Evolutionary conservation across 2,113 vertebrate species (phyloP), one percentile per base, ranked within the genome.

Genomic region (Sceloporus undulatus): DNA sequence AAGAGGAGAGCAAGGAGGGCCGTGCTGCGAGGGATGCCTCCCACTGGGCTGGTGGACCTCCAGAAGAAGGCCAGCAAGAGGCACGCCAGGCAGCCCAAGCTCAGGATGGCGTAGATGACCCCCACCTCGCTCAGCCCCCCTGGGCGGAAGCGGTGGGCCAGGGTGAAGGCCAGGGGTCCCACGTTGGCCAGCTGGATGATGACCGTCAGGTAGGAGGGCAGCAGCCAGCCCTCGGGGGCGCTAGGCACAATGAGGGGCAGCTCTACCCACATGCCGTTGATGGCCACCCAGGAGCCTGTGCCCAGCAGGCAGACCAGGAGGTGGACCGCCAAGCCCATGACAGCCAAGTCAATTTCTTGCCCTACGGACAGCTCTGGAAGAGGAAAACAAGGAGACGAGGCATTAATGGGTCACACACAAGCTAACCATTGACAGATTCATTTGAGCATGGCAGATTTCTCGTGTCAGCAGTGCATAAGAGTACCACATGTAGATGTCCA

Each of bases 201-300:
- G 34, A 98, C 85, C 0, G 97, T 97, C 9, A 98, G 96, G 96
- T 97, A 97, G 0, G 98, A 97, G 3, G 98, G 98, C 89, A 98
- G 96, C 92, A 96, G 95, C 98, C 98, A 98, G 68, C 97, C 97
- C 90, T 98, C 97, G 0, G 98, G 98, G 75, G 97, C 94, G 59
- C 94, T 92, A 11, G 97, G 95, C 48, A 98, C 97, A 0, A 98
- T 83, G 9, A 98, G 92, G 1, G 98, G 98, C 42, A 98, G 92
- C 93, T 98, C 97, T 88, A 98, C 98, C 97, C 97, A 98, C 16
- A 98, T 88, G 0, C 97, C 97, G 4, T 97, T 98, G 92, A 98
- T 97, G 91, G 98, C 97, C 66, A 98, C 96, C 98, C 97, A 98
- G 91, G 98, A 98, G n/a, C 97, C 97, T 75, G 96, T 95, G 14